A percentile compares a stretch with the other conserved stretches of the same genome.
These are phyloP conservation scores for Tineola bisselliella DNA, from an alignment of 2,888 invertebrate species.

Conservation along the genomic window DNA sequence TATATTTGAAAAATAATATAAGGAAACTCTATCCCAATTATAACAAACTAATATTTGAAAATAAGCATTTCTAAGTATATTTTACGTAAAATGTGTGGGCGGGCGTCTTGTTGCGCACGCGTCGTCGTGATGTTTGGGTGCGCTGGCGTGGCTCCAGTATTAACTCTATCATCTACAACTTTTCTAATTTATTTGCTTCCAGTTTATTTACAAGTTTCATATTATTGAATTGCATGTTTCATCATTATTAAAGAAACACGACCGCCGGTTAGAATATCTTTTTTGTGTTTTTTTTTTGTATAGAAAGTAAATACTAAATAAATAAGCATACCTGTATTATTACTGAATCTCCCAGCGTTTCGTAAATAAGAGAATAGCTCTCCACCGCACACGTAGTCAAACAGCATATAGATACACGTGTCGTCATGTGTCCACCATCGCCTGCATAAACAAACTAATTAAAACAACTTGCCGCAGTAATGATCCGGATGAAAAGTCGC, in stretches of 20 bases:
- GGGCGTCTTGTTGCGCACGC: constrained; percentile 5
- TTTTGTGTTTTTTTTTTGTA: too few relatives aligned
- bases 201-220: neutral
- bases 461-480: neutral
- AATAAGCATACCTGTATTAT: constrained; percentile 73
- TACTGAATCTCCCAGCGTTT: constrained; percentile 89
- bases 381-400: constrained; percentile 97
- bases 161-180: neutral
- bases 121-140: neutral
- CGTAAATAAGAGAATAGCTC: constrained; percentile 96
- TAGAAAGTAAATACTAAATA: neutral
- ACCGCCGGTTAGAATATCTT: neutral
- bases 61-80: constrained; percentile 3
- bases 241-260: too few relatives aligned
- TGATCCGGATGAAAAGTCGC: neutral
- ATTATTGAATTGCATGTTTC: neutral
- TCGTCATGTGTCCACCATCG: constrained; percentile 93
- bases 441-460: constrained; percentile 55
- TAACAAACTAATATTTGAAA: neutral
- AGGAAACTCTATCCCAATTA: neutral
- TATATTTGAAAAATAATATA: neutral
- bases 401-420: constrained; percentile 93
- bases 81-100: constrained; percentile 10
- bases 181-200: constrained; percentile 2
- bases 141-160: constrained; percentile 7